Evolutionary conservation across 2,113 vertebrate species (phyloP).

Genomic region (Clarias batrachus): DNA sequence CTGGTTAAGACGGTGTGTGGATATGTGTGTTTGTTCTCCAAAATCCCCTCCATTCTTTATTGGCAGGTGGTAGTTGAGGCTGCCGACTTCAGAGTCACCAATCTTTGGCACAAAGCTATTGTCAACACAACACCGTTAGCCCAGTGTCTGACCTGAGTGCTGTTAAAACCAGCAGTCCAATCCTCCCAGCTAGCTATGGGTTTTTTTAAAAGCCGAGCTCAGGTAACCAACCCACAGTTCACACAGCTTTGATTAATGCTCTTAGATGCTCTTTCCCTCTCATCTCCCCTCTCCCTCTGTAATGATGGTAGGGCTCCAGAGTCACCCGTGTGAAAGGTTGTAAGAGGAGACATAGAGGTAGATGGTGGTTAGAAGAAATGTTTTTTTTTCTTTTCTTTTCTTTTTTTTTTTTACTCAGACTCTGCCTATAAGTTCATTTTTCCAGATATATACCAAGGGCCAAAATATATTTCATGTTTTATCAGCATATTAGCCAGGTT

Average conservation of each 20-base stretch:
- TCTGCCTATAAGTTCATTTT: conserved; percentile 1
- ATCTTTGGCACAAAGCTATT: conserved; percentile 49
- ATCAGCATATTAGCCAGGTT: neutral
- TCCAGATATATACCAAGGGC: neutral
- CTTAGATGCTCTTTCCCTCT: conserved; percentile 37
- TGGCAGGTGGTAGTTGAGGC: conserved; percentile 57
- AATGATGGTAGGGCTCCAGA: conserved; percentile 42
- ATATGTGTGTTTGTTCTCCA: conserved; percentile 52
- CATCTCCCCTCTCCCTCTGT: conserved; percentile 35
- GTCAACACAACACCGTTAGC: conserved; percentile 54
- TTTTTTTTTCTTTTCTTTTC: neutral
- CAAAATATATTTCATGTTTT: neutral
- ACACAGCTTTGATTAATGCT: conserved; percentile 56
- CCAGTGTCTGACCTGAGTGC: conserved; percentile 36
- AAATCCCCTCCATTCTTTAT: conserved; percentile 52
- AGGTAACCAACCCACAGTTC: conserved; percentile 45
- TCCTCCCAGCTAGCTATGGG: conserved; percentile 12
- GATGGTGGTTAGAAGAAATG: conserved; percentile 9
- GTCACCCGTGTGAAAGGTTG: conserved; percentile 38
- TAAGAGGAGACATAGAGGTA: conserved; percentile 52
- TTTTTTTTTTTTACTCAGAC: neutral
- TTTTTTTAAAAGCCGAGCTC: conserved; percentile 44
- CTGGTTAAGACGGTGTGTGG: conserved; percentile 27
- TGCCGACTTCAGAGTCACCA: conserved; percentile 48
- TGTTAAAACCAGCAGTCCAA: conserved; percentile 36